Percentiles rank a stretch among this genome's conserved stretches.
These are phyloP conservation scores for Zophobas morio DNA, from an alignment of 1,140 invertebrate species.

Conservation along the genomic window DNA sequence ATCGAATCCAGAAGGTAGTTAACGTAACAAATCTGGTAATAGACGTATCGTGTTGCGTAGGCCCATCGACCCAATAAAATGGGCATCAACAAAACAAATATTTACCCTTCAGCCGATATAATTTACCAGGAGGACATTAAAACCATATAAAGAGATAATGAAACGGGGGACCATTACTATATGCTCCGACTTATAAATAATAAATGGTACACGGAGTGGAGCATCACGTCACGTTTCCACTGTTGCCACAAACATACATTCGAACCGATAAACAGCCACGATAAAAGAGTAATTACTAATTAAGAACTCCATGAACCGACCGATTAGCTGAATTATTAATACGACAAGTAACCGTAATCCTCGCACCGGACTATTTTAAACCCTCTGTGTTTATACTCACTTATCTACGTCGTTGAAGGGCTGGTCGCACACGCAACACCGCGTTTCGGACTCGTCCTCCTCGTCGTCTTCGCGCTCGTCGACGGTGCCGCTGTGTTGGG, in stretches of 20 bases:
- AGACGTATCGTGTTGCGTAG: too few relatives aligned
- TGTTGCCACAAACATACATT: slow-evolving; percentile 39
- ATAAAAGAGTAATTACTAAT: slow-evolving; percentile 50
- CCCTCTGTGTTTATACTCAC: slow-evolving; percentile 72
- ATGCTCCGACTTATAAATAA: slow-evolving; percentile 30
- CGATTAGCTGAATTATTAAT: slow-evolving; percentile 50
- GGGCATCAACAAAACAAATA: slow-evolving; percentile 36
- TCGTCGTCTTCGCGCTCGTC: slow-evolving; percentile 73
- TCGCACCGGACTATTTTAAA: slow-evolving; percentile 50
- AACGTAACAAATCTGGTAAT: too few relatives aligned
- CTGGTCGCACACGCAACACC: slow-evolving; percentile 81
- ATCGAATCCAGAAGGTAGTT: not conserved
- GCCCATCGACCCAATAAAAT: slow-evolving; percentile 27
- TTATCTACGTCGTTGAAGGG: slow-evolving; percentile 79
- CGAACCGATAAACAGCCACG: slow-evolving; percentile 44
- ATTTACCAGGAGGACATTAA: slow-evolving; percentile 42
- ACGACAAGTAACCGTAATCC: slow-evolving; percentile 7
- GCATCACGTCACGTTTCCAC: slow-evolving; percentile 42
- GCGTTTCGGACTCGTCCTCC: slow-evolving; percentile 73
- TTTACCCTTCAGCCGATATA: slow-evolving; percentile 19
- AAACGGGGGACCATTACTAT: slow-evolving; percentile 14
- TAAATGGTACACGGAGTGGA: slow-evolving; percentile 43
- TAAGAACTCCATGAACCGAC: slow-evolving; percentile 39
- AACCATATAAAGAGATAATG: slow-evolving; percentile 48
- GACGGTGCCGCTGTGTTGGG: slow-evolving; percentile 76